Evolutionary conservation across 2,113 vertebrate genomes (phyloP), one percentile per base, ranked within the genome.

Genomic region (Microtus pennsylvanicus): DNA sequence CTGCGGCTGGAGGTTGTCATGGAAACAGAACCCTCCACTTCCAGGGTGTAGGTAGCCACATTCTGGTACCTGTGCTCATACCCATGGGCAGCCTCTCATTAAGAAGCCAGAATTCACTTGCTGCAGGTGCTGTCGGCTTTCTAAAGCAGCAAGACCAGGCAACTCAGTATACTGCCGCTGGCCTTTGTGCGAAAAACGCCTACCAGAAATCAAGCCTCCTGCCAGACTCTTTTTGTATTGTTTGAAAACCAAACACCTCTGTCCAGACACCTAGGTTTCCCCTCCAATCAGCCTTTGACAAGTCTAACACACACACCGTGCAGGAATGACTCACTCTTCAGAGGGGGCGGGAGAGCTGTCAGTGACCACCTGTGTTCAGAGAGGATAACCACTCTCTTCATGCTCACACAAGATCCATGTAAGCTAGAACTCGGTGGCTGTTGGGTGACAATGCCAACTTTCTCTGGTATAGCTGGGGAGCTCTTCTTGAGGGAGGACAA

Each of bases 141-240:
- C 30, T 6, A 0, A 26, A 26, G 52, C 38, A 14, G 16, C 7
- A 58, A 33, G 72, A 38, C 12, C 75, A 35, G 24, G 61, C 5
- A 24, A 45, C n/a, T 22, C 52, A 7, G 0, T 47, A 38, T 19
- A 28, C 42, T 4, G 55, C 1, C 9, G 1, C 1, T 4, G 9
- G 30, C 26, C 78, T 75, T 14, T 5, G 7, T 2, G 28, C 30
- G 72, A 55, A 70, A 45, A 89, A 45, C 30, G 38, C 24, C 89
- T 72, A n/a, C 61, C 38, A 55, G 77, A 58, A 86, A 76, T 42
- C 21, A 52, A 50, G 87, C 42, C 42, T 76, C 70, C 65, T 65
- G 7, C 42, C 22, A 55, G 1, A 52, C 77, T 90, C 19, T 63
- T 83, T 9, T 24, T 9, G 2, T 38, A 38, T 90, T 55, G 8